phyloP scores from a whole-genome alignment of 1,140 invertebrate genomes.

The Argopecten irradians region DNA sequence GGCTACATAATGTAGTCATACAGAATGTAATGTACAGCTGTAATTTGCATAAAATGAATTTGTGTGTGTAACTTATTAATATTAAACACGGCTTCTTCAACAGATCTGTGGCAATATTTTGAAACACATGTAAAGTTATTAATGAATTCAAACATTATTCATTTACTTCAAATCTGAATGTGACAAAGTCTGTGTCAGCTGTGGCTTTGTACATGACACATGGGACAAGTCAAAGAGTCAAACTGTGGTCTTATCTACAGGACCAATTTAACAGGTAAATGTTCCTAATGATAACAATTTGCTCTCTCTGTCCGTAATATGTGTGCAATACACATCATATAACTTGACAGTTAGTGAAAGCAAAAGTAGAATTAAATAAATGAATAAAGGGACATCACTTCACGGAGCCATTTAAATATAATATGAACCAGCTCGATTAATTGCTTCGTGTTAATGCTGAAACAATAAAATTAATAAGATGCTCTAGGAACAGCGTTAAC shows the following conservation, averaged over 20 bases:
- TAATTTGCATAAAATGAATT: background rate
- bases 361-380: background rate
- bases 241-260: background rate
- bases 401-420: background rate
- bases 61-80: background rate
- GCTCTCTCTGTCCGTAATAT: background rate
- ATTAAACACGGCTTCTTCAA: background rate
- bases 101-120: background rate
- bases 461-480: background rate
- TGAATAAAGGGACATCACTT: background rate
- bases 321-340: background rate
- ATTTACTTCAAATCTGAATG: background rate
- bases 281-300: background rate
- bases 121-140: background rate
- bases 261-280: constrained; percentile 18
- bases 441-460: background rate
- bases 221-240: background rate
- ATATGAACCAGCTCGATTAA: background rate
- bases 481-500: background rate
- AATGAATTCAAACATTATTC: background rate
- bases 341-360: background rate
- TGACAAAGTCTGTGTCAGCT: background rate
- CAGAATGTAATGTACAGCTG: background rate
- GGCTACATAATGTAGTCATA: too few relatives aligned
- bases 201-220: constrained; percentile 6